phyloP scores from a whole-genome alignment of 2,113 vertebrate species.

The Centropus bengalensis region DNA sequence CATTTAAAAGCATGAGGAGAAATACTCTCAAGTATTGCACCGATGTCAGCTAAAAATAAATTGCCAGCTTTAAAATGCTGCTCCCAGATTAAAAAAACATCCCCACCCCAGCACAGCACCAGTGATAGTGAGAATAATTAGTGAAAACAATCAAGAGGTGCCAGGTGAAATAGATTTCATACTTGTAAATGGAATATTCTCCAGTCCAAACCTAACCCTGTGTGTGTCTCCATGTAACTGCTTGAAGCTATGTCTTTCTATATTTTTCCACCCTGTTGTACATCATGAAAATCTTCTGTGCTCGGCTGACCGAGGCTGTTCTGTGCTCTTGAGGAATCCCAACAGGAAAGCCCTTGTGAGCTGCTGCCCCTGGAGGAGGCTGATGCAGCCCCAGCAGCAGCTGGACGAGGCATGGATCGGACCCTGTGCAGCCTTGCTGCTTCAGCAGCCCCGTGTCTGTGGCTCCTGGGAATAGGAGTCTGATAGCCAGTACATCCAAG shows the following conservation, averaged over 20 bases:
- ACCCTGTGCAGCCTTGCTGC: not conserved
- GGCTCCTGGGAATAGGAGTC: not conserved
- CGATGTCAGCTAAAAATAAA: not conserved
- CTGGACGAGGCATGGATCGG: accelerated
- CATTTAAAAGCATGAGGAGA: not conserved
- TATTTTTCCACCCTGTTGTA: not conserved
- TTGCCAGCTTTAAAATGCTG: not conserved
- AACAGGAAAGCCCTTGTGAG: not conserved
- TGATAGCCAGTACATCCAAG: not conserved
- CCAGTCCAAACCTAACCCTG: not conserved
- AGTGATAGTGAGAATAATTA: not conserved
- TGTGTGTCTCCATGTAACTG: not conserved
- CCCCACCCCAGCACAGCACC: too few species aligned
- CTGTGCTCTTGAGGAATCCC: not conserved
- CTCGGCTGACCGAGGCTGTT: not conserved
- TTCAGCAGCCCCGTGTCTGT: not conserved
- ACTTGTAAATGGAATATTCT: not conserved
- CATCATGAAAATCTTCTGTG: not conserved
- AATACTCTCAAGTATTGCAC: not conserved
- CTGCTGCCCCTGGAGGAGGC: not conserved
- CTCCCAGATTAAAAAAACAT: not conserved
- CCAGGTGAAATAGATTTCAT: not conserved
- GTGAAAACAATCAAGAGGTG: not conserved
- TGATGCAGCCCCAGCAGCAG: not conserved
- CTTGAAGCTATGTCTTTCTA: not conserved